Evolutionary conservation across 2,113 vertebrate genomes (phyloP), one percentile per base, ranked within the genome.

Genomic region (Clarias batrachus): DNA sequence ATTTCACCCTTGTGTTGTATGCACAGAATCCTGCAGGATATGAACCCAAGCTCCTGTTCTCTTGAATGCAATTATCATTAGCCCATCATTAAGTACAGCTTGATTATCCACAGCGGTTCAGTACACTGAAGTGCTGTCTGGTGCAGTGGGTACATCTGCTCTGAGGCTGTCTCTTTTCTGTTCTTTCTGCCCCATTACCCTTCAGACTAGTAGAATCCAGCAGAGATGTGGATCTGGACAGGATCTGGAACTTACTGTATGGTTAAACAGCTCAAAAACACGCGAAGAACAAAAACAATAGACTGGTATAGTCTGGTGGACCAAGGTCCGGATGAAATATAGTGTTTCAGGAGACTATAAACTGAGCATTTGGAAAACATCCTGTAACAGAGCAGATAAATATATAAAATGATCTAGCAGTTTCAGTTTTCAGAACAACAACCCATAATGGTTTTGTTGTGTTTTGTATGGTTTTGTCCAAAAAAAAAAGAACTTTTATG

Each of bases 111-210:
- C 60, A 41, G 57, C 11, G 60, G 80, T 81, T 81, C 33, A n/a
- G 56, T 81, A 37, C 71, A 85, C 59, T 86, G 52, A 2, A 54
- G 80, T 23, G 41, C 68, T 30, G 81, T 23, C 25, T 33, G 13
- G 66, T 70, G 48, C 17, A 74, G 54, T 73, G 79, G 79, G 68
- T 85, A 63, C 68, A 57, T 82, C 66, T 87, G 56, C 57, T 76
- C 52, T 16, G 41, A 62, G 81, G 17, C 52, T 57, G 21, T 21
- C 63, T 76, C 33, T 37, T 59, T 27, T 59, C 81, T 68, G 54
- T 52, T 87, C 60, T 83, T 86, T 86, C 37, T 86, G 84, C 63
- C 54, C 81, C 87, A 86, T 88, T 88, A 59, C 52, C 13, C 62
- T 41, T 73, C 33, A 82, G 74, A 71, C 33, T 19, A 41, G 60